Evolutionary conservation across 2,113 vertebrate genomes (phyloP).

Genomic region (Microcebus murinus): DNA sequence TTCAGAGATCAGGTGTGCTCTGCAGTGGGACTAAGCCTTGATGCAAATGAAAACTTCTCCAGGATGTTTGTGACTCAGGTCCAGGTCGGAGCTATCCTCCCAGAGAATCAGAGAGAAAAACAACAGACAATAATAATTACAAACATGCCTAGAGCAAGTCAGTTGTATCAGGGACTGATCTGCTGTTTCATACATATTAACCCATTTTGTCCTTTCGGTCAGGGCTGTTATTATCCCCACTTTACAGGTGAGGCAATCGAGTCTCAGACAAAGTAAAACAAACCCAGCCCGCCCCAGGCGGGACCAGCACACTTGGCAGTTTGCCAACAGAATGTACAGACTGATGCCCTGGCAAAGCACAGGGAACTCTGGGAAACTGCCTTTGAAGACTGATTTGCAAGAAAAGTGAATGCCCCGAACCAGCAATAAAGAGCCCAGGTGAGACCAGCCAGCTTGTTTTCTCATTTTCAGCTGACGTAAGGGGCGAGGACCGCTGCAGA

Average conservation of each 20-base stretch:
- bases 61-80: not conserved
- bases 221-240: fast-evolving
- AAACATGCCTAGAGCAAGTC: not conserved
- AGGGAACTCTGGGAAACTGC: not conserved
- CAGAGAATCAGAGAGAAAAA: not conserved
- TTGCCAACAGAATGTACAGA: not conserved
- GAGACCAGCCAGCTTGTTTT: not conserved
- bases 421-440: not conserved
- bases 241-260: not conserved
- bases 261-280: not conserved
- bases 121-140: not conserved
- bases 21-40: not conserved
- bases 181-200: too few species aligned
- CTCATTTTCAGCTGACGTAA: too few species aligned
- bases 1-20: not conserved
- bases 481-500: too few species aligned
- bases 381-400: not conserved
- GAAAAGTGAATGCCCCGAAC: not conserved
- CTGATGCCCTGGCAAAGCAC: not conserved
- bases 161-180: not conserved
- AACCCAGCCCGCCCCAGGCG: not conserved
- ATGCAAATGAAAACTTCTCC: not conserved
- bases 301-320: not conserved
- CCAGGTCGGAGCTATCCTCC: not conserved
- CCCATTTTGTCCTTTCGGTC: not conserved